A percentile compares a stretch with the other conserved stretches of the same genome.
Conservation (phyloP, 2,888 invertebrate species). For the Macaria liturata region DNA sequence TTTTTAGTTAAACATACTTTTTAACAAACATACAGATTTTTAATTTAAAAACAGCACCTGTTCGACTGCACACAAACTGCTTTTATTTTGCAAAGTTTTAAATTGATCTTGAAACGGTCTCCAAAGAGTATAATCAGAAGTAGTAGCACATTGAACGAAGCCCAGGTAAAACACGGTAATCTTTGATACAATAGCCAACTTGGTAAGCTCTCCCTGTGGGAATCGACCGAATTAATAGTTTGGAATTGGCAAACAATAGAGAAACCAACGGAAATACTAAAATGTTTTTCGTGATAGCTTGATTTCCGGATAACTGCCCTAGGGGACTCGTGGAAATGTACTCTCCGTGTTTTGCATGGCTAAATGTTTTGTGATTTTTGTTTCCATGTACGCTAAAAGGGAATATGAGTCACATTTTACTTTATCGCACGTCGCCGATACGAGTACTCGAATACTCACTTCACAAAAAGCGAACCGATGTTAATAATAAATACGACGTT, state of each 20-base stretch:
- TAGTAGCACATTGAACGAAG: no score
- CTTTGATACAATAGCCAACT: constrained; percentile 6
- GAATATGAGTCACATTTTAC: constrained; percentile 5
- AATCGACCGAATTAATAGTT: constrained; percentile 34
- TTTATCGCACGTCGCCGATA: background rate
- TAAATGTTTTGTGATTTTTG: constrained; percentile 24
- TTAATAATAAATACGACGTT: no score
- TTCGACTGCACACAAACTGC: no score
- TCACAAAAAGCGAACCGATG: no score
- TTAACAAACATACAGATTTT: no score
- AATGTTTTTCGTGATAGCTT: constrained; percentile 47
- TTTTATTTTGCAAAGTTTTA: no score
- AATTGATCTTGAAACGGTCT: no score
- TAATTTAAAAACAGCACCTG: no score
- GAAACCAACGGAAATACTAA: constrained; percentile 43
- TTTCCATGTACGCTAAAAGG: constrained; percentile 8
- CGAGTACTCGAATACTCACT: no score
- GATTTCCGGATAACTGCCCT: constrained; percentile 44
- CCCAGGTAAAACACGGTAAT: background rate
- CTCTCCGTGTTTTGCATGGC: constrained; percentile 25
- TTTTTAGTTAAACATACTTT: no score
- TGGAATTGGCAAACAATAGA: constrained; percentile 42
- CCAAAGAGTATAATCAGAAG: no score
- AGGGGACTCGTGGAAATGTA: constrained; percentile 30
- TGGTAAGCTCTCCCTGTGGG: constrained; percentile 15